Conservation (phyloP, 2,797 vertebrate genomes). For the Apodemus agrarius region DNA sequence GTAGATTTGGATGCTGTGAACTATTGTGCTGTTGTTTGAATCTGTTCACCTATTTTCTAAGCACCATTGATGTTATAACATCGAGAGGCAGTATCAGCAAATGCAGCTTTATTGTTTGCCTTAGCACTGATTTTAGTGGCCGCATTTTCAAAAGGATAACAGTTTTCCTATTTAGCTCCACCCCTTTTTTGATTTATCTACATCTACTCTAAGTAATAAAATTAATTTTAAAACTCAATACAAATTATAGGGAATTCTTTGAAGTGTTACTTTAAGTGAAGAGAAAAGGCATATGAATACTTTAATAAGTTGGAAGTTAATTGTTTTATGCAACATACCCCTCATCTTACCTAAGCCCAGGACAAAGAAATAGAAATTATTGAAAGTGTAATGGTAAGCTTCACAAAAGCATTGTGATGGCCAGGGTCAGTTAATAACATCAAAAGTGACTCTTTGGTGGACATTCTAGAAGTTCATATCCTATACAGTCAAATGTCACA, state of each 20-base stretch:
- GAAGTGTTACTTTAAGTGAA: background rate
- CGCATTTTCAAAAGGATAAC: conserved; percentile 9
- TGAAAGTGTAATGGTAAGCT: background rate
- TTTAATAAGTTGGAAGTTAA: background rate
- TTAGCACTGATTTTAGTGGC: conserved; percentile 15
- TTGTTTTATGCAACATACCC: background rate
- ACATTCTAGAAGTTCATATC: background rate
- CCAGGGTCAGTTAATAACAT: background rate
- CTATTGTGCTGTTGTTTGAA: background rate
- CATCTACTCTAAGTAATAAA: conserved; percentile 37
- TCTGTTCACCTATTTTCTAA: background rate
- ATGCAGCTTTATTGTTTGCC: background rate
- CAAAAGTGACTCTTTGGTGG: background rate
- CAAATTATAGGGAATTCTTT: background rate
- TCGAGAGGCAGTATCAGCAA: background rate
- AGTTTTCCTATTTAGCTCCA: background rate
- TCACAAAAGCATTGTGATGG: background rate
- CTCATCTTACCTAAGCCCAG: background rate
- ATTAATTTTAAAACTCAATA: conserved; percentile 13
- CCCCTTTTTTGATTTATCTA: conserved; percentile 5
- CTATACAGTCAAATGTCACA: background rate
- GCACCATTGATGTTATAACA: conserved; percentile 16
- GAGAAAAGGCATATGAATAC: background rate
- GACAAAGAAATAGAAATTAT: background rate
- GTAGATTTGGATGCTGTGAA: background rate